Evolutionary conservation across 2,888 invertebrate genomes (phyloP).

Genomic region (Hesperia comma): DNA sequence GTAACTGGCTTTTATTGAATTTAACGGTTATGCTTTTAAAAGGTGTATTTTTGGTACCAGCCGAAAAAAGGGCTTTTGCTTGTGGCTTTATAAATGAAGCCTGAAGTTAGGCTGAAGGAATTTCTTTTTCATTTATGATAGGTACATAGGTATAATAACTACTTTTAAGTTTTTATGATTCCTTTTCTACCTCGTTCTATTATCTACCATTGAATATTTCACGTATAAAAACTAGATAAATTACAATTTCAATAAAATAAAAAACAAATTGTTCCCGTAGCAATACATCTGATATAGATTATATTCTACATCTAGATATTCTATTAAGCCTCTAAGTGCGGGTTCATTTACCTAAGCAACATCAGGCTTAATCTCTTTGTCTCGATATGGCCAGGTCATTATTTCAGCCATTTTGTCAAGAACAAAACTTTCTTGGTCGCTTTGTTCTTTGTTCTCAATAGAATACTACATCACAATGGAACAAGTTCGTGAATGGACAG

Average conservation of each 20-base stretch:
- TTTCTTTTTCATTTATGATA: too few species aligned
- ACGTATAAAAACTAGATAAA: too few species aligned
- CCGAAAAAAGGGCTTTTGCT: too few species aligned
- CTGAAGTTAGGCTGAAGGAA: too few species aligned
- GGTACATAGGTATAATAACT: too few species aligned
- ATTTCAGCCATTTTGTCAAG: slow-evolving; percentile 28
- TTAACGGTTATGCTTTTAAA: too few species aligned
- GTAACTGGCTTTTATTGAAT: not conserved
- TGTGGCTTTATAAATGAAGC: too few species aligned
- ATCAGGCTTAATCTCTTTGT: slow-evolving; percentile 17
- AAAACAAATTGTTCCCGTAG: not conserved
- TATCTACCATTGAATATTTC: too few species aligned
- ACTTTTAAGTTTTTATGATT: too few species aligned
- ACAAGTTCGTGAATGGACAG: slow-evolving; percentile 27
- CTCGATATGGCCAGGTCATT: slow-evolving; percentile 26
- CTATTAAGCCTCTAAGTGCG: not conserved
- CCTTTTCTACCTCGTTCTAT: too few species aligned
- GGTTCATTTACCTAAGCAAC: not conserved
- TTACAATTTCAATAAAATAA: too few species aligned
- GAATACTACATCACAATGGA: slow-evolving; percentile 22
- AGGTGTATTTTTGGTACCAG: too few species aligned
- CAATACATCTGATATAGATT: not conserved
- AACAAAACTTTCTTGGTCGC: slow-evolving; percentile 21
- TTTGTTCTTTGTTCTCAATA: slow-evolving; percentile 34
- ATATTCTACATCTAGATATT: not conserved